Conservation (phyloP, 1,140 invertebrate genomes). For the Sinella curviseta region DNA sequence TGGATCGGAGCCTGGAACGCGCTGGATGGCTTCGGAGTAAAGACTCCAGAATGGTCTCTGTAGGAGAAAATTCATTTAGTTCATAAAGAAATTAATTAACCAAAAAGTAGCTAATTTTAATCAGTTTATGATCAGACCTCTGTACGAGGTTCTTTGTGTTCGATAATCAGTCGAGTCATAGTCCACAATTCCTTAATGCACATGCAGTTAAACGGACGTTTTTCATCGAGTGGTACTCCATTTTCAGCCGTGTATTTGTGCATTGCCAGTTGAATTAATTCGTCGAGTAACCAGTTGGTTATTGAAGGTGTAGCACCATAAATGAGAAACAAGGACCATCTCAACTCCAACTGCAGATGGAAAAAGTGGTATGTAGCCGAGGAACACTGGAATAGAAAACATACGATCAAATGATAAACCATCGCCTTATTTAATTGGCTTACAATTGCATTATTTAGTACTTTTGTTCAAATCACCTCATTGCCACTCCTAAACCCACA, state of each 20-base stretch:
- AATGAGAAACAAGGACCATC: conserved; percentile 50
- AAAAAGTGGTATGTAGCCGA: conserved; percentile 50
- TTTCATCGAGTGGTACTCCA: conserved; percentile 27
- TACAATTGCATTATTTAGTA: neutral
- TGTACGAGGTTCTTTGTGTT: conserved; percentile 12
- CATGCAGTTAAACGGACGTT: conserved; percentile 44
- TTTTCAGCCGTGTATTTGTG: conserved; percentile 38
- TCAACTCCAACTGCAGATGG: conserved; percentile 50
- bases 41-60: conserved; percentile 34
- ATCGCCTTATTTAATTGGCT: no score
- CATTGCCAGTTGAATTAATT: conserved; percentile 30
- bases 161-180: conserved; percentile 46
- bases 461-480: conserved; percentile 3
- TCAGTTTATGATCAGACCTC: neutral
- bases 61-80: neutral
- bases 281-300: conserved; percentile 28
- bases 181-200: conserved; percentile 47
- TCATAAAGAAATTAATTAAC: neutral
- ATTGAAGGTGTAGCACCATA: conserved; percentile 32
- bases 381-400: conserved; percentile 45
- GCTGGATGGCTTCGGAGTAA: neutral
- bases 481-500: conserved; percentile 33
- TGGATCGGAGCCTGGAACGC: neutral
- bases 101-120: no score
- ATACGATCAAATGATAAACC: no score